These are phyloP conservation scores for Callinectes sapidus DNA, from an alignment of 2,888 invertebrate genomes.

Conservation along the genomic window DNA sequence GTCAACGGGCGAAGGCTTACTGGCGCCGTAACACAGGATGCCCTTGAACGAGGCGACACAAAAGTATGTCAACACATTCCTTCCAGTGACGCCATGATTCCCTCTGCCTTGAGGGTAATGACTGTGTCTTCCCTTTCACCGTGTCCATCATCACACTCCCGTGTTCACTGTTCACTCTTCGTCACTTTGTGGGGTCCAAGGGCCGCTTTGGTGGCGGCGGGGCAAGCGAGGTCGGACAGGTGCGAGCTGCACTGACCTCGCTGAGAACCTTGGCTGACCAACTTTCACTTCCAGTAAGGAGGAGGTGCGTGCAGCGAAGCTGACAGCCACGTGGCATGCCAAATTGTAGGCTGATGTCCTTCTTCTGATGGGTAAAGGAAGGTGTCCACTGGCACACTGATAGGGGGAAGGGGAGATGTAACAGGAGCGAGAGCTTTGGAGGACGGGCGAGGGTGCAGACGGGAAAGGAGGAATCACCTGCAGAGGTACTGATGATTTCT, in stretches of 20 bases:
- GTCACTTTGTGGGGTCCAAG: background rate
- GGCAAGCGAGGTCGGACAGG: constrained; percentile 28
- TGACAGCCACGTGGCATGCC: constrained; percentile 60
- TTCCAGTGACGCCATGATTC: constrained; percentile 16
- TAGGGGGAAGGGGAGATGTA: background rate
- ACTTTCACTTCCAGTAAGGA: constrained; percentile 67
- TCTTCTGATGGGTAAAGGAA: background rate
- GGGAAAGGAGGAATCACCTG: background rate
- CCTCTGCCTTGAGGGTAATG: background rate
- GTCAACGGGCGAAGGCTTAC: background rate
- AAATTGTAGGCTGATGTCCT: constrained; percentile 45
- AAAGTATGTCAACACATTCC: constrained; percentile 5
- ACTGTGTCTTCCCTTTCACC: background rate
- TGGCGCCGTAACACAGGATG: background rate
- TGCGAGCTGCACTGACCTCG: constrained; percentile 57
- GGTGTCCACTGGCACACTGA: background rate
- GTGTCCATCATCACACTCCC: background rate
- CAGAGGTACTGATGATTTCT: background rate
- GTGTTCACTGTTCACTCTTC: constrained; percentile 22
- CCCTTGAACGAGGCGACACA: background rate
- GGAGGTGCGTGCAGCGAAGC: constrained; percentile 41
- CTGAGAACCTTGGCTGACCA: constrained; percentile 62
- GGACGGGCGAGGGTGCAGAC: background rate
- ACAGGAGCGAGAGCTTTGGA: background rate
- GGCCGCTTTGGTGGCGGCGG: constrained; percentile 26